Evolutionary conservation across 35 echinoderm and acorn worm genomes (phyloP).

Genomic region (Hemicentrotus pulcherrimus): DNA sequence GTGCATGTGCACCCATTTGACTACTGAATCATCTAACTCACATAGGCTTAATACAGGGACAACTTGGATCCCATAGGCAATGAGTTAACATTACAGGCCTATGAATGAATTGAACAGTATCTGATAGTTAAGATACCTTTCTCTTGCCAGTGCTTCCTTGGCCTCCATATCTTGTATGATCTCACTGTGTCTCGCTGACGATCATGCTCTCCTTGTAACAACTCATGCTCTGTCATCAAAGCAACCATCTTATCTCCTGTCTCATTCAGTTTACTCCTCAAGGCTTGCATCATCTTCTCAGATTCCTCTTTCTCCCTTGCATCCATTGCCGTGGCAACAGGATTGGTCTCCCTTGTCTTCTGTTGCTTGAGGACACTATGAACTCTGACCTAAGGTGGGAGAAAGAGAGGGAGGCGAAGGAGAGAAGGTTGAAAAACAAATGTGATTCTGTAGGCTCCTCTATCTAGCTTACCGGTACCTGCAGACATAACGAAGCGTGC

Average conservation of each 20-base stretch:
- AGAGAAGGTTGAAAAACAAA: too few species aligned
- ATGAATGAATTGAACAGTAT: too few species aligned
- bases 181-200: conserved; percentile 86
- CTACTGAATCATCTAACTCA: too few species aligned
- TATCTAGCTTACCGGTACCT: too few species aligned
- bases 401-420: not conserved
- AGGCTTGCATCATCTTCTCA: conserved; percentile 73
- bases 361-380: conserved; percentile 97
- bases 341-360: conserved; percentile 74
- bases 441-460: too few species aligned
- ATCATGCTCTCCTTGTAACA: conserved; percentile 93
- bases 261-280: conserved; percentile 73
- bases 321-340: conserved; percentile 58
- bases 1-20: too few species aligned
- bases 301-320: conserved; percentile 71
- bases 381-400: conserved; percentile 67
- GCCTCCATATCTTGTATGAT: conserved; percentile 80
- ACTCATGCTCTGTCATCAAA: conserved; percentile 64
- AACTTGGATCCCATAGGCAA: too few species aligned
- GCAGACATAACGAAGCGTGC: too few species aligned
- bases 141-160: conserved; percentile 78
- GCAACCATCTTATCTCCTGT: conserved; percentile 73
- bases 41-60: too few species aligned
- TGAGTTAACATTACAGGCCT: too few species aligned
- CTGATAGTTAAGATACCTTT: conserved; percentile 38